These are phyloP conservation scores for Balearica regulorum DNA, from an alignment of 2,797 vertebrate species.

Conservation along the genomic window DNA sequence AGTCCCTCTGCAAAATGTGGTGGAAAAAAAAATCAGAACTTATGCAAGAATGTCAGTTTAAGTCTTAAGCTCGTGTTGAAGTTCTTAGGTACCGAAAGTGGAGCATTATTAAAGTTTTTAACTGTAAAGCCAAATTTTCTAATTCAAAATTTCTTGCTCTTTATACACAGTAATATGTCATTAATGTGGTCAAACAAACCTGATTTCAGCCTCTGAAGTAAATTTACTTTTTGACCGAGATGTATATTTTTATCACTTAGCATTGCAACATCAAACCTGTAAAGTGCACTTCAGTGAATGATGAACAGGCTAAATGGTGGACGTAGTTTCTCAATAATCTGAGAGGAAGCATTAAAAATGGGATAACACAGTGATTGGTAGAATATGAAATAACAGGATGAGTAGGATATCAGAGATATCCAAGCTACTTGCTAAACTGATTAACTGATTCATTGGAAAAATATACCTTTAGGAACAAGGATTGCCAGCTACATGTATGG, in stretches of 20 bases:
- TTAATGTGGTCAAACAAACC: background rate
- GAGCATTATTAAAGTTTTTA: background rate
- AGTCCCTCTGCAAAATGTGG: background rate
- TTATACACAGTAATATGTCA: background rate
- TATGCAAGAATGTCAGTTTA: background rate
- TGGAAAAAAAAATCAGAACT: background rate
- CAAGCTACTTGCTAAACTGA: background rate
- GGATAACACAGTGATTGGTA: background rate
- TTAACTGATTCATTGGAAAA: background rate
- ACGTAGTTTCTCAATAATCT: background rate
- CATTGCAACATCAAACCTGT: background rate
- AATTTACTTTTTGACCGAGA: background rate
- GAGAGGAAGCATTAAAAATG: background rate
- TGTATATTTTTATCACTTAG: background rate
- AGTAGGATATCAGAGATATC: background rate
- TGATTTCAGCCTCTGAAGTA: background rate
- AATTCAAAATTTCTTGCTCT: background rate
- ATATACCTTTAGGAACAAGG: background rate
- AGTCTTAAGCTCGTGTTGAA: accelerated
- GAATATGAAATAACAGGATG: background rate
- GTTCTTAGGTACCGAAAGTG: background rate
- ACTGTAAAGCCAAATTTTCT: background rate
- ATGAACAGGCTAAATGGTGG: background rate
- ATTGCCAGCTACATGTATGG: background rate
- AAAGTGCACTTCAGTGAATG: background rate